Percentiles rank a stretch among this genome's conserved stretches.
Evolutionary conservation across 2,113 vertebrate species (phyloP).

Genomic region (Rhinichthys klamathensis): DNA sequence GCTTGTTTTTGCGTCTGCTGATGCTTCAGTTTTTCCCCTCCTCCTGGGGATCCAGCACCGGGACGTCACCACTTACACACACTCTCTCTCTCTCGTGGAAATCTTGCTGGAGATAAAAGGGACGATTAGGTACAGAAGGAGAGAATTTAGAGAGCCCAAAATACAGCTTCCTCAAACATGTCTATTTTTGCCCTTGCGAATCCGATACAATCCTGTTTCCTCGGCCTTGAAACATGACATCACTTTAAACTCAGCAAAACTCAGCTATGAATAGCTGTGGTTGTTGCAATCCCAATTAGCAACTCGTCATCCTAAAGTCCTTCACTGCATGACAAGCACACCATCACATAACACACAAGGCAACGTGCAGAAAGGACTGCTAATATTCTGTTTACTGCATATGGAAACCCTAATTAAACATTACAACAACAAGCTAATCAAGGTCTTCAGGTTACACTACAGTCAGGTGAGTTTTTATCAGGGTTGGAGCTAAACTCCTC

Average conservation of each 20-base stretch:
- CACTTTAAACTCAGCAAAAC: slow-evolving; percentile 39
- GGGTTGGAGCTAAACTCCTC: too few species aligned
- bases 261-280: slow-evolving; percentile 33
- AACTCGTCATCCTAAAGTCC: slow-evolving; percentile 14
- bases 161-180: slow-evolving; percentile 35
- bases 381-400: not conserved
- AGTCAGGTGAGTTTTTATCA: too few species aligned
- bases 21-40: slow-evolving; percentile 7
- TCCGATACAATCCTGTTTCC: slow-evolving; percentile 26
- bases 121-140: slow-evolving; percentile 1
- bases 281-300: slow-evolving; percentile 15
- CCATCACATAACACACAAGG: not conserved
- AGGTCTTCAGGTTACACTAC: too few species aligned
- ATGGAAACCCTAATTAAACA: not conserved
- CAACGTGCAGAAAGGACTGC: not conserved
- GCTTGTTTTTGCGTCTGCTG: slow-evolving; percentile 24
- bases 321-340: not conserved
- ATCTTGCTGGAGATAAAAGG: slow-evolving; percentile 21
- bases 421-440: too few species aligned
- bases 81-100: not conserved
- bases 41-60: not conserved
- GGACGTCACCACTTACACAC: not conserved
- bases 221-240: slow-evolving; percentile 19
- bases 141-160: slow-evolving; percentile 16
- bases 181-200: slow-evolving; percentile 41